Conservation (phyloP, 2,113 vertebrate species). For the Cettia cetti region DNA sequence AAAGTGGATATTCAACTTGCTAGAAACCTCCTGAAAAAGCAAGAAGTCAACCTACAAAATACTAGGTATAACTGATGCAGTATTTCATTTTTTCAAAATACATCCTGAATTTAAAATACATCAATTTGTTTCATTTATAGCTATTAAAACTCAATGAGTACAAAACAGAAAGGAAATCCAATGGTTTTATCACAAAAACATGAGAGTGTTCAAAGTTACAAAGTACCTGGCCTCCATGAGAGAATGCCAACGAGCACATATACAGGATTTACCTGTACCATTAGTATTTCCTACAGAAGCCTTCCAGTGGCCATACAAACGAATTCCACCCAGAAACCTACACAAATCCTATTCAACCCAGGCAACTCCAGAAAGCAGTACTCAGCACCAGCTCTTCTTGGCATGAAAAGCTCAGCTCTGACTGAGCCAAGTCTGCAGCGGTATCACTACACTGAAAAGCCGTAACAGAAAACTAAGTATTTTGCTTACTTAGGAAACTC, state of each 20-base stretch:
- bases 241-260: fast-evolving
- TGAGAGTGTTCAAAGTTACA: not conserved
- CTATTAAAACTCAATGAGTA: constrained; percentile 32
- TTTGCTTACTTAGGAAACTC: not conserved
- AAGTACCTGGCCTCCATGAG: not conserved
- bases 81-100: constrained; percentile 24
- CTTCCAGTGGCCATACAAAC: not conserved
- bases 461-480: not conserved
- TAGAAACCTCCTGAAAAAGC: constrained; percentile 46
- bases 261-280: not conserved
- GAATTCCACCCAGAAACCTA: not conserved
- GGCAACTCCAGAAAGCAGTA: not conserved
- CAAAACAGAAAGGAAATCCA: not conserved
- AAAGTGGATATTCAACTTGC: constrained; percentile 49
- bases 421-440: not conserved
- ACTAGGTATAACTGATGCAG: not conserved
- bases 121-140: constrained; percentile 7
- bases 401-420: not conserved
- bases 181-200: not conserved
- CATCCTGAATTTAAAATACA: constrained; percentile 21
- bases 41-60: constrained; percentile 35
- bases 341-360: not conserved
- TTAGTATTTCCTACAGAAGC: not conserved
- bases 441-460: not conserved
- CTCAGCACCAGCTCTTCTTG: not conserved